Conservation (phyloP, 2,888 invertebrate species). For the Panopea generosa region DNA sequence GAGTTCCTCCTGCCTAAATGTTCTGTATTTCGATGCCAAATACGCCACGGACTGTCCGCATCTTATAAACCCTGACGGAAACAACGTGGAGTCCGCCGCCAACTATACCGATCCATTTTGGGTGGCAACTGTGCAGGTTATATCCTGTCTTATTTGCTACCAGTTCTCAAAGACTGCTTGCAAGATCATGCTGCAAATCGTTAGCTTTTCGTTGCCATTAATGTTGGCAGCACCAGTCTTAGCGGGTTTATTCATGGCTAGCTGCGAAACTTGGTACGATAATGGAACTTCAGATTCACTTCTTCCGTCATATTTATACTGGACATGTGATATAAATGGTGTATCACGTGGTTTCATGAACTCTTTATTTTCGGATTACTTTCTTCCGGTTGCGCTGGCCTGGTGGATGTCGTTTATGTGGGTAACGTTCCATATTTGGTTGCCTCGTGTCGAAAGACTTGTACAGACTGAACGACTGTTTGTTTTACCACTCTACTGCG, state of each 20-base stretch:
- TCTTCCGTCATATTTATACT: slow-evolving; percentile 91
- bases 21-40: slow-evolving; percentile 67
- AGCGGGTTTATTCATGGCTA: slow-evolving; percentile 94
- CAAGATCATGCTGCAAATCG: slow-evolving; percentile 98
- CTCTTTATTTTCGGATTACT: slow-evolving; percentile 68
- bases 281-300: slow-evolving; percentile 85
- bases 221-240: slow-evolving; percentile 96
- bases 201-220: slow-evolving; percentile 98
- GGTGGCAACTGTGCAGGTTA: slow-evolving; percentile 89
- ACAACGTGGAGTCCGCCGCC: slow-evolving; percentile 59
- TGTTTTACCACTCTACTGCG: slow-evolving; percentile 96
- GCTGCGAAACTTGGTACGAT: slow-evolving; percentile 94
- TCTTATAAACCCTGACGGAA: slow-evolving; percentile 59
- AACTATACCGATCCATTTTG: slow-evolving; percentile 71
- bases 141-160: slow-evolving; percentile 94
- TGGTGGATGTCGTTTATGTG: slow-evolving; percentile 81
- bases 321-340: slow-evolving; percentile 94
- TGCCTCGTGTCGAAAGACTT: slow-evolving; percentile 76
- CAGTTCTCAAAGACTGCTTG: slow-evolving; percentile 98
- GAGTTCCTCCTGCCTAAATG: slow-evolving; percentile 67
- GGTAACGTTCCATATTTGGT: slow-evolving; percentile 79
- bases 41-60: slow-evolving; percentile 70
- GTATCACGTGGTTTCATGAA: slow-evolving; percentile 67
- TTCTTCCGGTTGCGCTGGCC: slow-evolving; percentile 70
- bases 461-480: slow-evolving; percentile 88